Evolutionary conservation across 1,140 invertebrate genomes (phyloP).

Genomic region (Platyura marginata): DNA sequence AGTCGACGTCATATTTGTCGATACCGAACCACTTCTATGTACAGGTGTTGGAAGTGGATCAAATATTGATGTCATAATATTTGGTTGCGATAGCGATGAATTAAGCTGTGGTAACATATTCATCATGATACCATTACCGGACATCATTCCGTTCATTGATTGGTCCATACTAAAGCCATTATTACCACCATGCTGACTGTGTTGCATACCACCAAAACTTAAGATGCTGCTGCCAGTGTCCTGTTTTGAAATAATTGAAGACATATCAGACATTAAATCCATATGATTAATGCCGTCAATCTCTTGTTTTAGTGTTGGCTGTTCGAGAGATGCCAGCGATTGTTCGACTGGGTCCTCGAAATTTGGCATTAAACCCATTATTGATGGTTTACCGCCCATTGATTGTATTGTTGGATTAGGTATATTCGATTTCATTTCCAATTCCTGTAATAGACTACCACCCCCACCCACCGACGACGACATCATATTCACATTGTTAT

Average conservation of each 20-base stretch:
- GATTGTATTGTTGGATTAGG: conserved; percentile 4
- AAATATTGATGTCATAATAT: conserved; percentile 36
- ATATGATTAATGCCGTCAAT: conserved; percentile 4
- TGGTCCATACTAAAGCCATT: background rate
- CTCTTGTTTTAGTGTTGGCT: conserved; percentile 30
- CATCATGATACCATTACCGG: conserved; percentile 1
- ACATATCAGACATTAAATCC: background rate
- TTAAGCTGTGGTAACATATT: conserved; percentile 21
- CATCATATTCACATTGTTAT: background rate
- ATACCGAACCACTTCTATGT: background rate
- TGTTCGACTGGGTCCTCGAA: conserved; percentile 42
- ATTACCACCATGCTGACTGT: background rate
- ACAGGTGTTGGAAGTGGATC: conserved; percentile 32
- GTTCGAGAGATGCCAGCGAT: conserved; percentile 41
- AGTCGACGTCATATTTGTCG: conserved; percentile 21
- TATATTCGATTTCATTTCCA: background rate
- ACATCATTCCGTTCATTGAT: conserved; percentile 2
- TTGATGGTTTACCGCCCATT: background rate
- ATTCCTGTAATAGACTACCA: background rate
- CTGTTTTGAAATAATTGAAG: background rate
- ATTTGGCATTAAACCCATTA: conserved; percentile 8
- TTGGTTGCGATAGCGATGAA: background rate
- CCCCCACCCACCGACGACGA: no score
- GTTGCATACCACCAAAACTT: conserved; percentile 6
- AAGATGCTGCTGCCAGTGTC: conserved; percentile 22